phyloP scores from a whole-genome alignment of 2,113 vertebrate species.

The Sinocyclocheilus anshuiensis region DNA sequence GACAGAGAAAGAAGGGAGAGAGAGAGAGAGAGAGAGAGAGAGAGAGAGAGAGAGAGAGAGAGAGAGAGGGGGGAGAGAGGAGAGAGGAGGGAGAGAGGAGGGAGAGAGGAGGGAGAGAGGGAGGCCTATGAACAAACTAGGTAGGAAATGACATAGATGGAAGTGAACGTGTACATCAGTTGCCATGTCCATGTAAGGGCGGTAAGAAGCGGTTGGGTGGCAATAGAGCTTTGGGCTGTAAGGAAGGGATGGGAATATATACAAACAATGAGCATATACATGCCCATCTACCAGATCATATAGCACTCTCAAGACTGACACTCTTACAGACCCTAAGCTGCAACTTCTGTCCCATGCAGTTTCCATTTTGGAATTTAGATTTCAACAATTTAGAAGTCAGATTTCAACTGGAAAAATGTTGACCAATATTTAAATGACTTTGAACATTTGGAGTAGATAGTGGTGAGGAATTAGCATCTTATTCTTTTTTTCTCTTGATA shows the following conservation, averaged over 20 bases:
- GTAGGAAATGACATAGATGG: constrained; percentile 94
- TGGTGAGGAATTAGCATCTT: background rate
- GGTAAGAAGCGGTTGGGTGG: constrained; percentile 96
- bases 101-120: constrained; percentile 74
- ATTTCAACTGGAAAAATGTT: background rate
- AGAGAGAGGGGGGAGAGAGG: constrained; percentile 72
- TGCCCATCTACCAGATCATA: constrained; percentile 96
- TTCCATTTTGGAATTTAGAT: constrained; percentile 61
- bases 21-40: constrained; percentile 73
- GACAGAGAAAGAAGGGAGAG: constrained; percentile 66
- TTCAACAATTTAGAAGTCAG: constrained; percentile 7
- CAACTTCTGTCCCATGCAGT: constrained; percentile 97
- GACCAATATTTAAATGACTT: background rate
- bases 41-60: constrained; percentile 80
- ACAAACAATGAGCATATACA: constrained; percentile 98
- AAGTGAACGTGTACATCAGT: constrained; percentile 96
- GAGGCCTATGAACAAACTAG: constrained; percentile 91
- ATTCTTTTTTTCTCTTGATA: background rate
- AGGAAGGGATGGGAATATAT: constrained; percentile 99
- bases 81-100: constrained; percentile 72
- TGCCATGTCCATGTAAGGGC: constrained; percentile 99
- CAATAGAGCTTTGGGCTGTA: constrained; percentile 99
- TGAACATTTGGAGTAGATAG: background rate
- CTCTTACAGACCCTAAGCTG: constrained; percentile 98
- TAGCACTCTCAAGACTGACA: constrained; percentile 97